These are phyloP conservation scores for Rhabdornis inornatus DNA, from an alignment of 2,113 vertebrate genomes.

Conservation along the genomic window DNA sequence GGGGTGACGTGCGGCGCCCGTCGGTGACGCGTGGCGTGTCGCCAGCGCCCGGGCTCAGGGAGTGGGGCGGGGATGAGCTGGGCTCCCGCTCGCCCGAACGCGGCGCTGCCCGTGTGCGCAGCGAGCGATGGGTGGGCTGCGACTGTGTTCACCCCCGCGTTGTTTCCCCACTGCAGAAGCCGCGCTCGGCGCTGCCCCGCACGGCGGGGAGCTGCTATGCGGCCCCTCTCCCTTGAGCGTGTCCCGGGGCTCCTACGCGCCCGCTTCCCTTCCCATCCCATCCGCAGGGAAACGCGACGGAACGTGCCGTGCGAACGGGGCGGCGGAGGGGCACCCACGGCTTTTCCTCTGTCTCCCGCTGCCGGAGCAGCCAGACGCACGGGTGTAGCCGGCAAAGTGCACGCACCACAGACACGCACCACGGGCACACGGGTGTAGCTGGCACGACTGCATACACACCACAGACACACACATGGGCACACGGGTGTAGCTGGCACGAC, in stretches of 20 bases:
- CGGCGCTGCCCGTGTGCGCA: too few species aligned
- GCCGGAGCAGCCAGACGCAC: neutral
- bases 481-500: too few species aligned
- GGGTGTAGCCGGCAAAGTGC: neutral
- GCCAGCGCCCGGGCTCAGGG: neutral
- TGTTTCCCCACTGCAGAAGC: neutral
- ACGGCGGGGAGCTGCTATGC: too few species aligned
- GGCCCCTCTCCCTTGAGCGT: too few species aligned
- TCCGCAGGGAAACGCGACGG: neutral
- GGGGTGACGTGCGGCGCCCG: neutral
- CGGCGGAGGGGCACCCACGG: accelerated
- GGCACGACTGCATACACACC: too few species aligned
- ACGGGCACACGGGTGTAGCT: too few species aligned
- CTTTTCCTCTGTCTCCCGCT: neutral
- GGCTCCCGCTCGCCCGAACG: neutral
- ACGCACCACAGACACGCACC: accelerated
- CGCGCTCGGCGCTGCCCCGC: neutral
- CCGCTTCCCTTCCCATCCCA: neutral
- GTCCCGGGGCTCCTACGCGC: neutral
- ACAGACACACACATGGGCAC: too few species aligned
- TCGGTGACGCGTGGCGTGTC: neutral
- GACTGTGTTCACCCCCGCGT: accelerated
- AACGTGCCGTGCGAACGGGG: too few species aligned
- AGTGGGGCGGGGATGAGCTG: neutral
- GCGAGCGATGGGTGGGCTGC: accelerated